Evolutionary conservation across 2,888 invertebrate genomes (phyloP), one percentile per base, ranked within the genome.

Genomic region (Ephialtes manifestator): DNA sequence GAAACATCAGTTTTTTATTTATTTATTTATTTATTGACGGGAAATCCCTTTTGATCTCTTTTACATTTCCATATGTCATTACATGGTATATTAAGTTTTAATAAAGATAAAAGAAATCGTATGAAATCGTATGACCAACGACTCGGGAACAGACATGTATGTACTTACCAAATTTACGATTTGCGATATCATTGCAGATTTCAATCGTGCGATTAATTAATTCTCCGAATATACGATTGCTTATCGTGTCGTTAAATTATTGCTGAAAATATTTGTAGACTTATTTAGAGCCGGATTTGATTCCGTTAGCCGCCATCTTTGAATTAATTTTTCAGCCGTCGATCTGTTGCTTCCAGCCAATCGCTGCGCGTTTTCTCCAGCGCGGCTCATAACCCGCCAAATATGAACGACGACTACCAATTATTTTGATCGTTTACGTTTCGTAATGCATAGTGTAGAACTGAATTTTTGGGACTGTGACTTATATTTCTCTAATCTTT

Each of bases 241-340:
- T 72, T 3, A 0, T 18, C 0, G 20, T 2, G 15, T n/a, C 13
- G 15, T 39, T n/a, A 11, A 51, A 7, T 13, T 1, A 20, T 31
- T 4, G 0, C 4, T n/a, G 24, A 5, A 11, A 39, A 43, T 11
- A 31, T 4, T 65, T 31, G 0, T 0, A 2, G 39, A 13, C 24
- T 5, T 55, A 39, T 72, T 63, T 63, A 72, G 20, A 60, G 24
- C 0, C 13, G 18, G 0, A 53, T 13, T 80, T 72, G 79, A 72
- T 15, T 71, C 28, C 39, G 15, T 1, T 13, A 4, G 53, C 15
- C 63, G 31, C 43, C 71, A 53, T 72, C 35, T 63, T 71, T 51
- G 24, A 10, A 10, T 11, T 11, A 48, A 35, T 20, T 39, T n/a
- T 60, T 63, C 51, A 4, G 13, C 4, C 70, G 28, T 18, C 3